Evolutionary conservation across 2,113 vertebrate species (phyloP), one percentile per base, ranked within the genome.

Genomic region (Amblyopsis rosae): DNA sequence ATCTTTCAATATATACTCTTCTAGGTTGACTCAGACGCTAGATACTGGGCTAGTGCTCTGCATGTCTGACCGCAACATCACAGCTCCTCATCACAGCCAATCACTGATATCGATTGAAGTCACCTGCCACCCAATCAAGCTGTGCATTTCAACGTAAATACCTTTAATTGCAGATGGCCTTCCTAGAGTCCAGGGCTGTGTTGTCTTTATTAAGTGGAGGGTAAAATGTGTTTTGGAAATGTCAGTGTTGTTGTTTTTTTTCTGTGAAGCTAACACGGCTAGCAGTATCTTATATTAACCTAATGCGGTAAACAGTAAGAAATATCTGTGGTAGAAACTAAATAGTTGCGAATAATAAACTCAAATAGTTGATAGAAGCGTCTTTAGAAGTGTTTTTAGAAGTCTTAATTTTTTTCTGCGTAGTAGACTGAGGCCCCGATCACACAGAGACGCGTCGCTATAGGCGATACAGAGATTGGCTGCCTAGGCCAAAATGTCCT

Each of bases 71-170:
- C 60, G 47, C 13, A 9, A 13, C 51, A 16, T 15, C 7, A n/a
- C 51, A 15, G 51, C 48, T 62, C 62, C 59, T 76, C 35, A 77
- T 67, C 32, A 59, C 49, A 54, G 17, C 70, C 61, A 54, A 68
- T 80, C 75, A 75, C 16, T 17, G 3, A n/a, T 80, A 75, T 79
- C 69, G 77, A 83, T 70, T 61, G 46, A 63, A 70, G 75, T 55
- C 65, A 59, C 70, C 51, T 56, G 9, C 12, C 62, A 50, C 41
- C 80, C 72, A 72, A 58, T 79, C 69, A 59, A n/a, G 54, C 56
- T 10, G 47, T 73, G 49, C 62, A n/a, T 78, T 69, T 53, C 56
- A 69, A 12, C 77, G 57, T 77, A 62, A 72, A 63, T 58, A 55
- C 13, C 61, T 57, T 76, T 73, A 45, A 77, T 71, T 73, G 32